phyloP scores from a whole-genome alignment of 35 echinoderm and acorn worm species.

The Amphiura filiformis region DNA sequence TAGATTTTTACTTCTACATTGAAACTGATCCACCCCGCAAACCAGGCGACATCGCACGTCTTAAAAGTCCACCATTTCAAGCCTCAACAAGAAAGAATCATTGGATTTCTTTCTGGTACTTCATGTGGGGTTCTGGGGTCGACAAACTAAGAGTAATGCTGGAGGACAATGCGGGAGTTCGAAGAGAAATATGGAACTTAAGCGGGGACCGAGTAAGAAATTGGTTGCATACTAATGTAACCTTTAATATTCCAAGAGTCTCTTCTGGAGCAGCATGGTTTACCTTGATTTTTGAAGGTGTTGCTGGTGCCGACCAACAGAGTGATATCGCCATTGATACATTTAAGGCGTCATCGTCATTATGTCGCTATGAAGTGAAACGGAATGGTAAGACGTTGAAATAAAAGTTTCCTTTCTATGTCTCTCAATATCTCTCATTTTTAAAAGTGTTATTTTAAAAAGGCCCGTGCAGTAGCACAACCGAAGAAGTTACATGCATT shows the following conservation, averaged over 20 bases:
- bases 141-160: background rate
- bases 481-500: too few relatives aligned
- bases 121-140: background rate
- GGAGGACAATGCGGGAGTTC: background rate
- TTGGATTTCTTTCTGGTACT: background rate
- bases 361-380: background rate
- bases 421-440: too few relatives aligned
- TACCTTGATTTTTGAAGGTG: background rate
- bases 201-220: background rate
- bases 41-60: background rate
- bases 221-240: background rate
- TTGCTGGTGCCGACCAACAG: background rate
- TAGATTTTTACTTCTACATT: slow-evolving; percentile 2
- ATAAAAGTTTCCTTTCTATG: too few relatives aligned
- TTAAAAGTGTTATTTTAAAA: too few relatives aligned
- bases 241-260: background rate
- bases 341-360: background rate
- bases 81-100: background rate
- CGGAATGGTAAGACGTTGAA: background rate
- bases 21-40: background rate
- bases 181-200: background rate
- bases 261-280: background rate
- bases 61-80: background rate
- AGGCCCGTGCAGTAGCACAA: too few relatives aligned
- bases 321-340: slow-evolving; percentile 4